Evolutionary conservation across 2,113 vertebrate species (phyloP).

Genomic region (Pedionomus torquatus): DNA sequence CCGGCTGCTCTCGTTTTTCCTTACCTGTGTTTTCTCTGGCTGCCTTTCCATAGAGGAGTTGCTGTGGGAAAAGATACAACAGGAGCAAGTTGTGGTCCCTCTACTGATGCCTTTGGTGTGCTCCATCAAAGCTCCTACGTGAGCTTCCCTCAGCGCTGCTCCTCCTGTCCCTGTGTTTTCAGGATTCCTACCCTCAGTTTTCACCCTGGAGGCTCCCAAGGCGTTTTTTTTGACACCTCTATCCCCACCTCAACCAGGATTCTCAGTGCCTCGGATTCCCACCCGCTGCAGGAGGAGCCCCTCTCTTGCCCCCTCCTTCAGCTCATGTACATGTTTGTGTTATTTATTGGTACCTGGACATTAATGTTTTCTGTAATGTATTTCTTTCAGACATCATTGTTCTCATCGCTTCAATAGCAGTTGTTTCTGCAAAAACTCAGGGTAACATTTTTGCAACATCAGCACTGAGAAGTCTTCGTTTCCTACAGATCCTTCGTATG

Average conservation of each 20-base stretch:
- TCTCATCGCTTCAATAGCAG: constrained; percentile 96
- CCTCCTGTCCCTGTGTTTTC: neutral
- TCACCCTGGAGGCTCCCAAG: neutral
- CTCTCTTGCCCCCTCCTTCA: neutral
- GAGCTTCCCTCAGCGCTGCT: neutral
- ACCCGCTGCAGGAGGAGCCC: neutral
- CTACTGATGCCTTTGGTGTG: neutral
- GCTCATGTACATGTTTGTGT: neutral
- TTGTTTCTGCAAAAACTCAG: constrained; percentile 98
- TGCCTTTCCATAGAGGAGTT: neutral
- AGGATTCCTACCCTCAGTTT: neutral
- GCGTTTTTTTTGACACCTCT: neutral
- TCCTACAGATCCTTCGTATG: constrained; percentile 98
- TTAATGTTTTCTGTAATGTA: constrained; percentile 69
- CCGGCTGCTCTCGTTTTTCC: neutral
- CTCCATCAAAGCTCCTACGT: neutral
- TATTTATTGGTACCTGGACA: neutral
- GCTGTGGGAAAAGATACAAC: neutral
- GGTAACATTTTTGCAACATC: constrained; percentile 98
- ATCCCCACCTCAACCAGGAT: neutral
- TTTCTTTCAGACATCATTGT: constrained; percentile 95
- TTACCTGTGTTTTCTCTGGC: neutral
- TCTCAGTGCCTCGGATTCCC: neutral
- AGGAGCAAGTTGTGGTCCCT: neutral
- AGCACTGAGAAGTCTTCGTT: constrained; percentile 94